Base-by-base conservation (phyloP, 2,797 vertebrate species). In the Netta rufina region DNA sequence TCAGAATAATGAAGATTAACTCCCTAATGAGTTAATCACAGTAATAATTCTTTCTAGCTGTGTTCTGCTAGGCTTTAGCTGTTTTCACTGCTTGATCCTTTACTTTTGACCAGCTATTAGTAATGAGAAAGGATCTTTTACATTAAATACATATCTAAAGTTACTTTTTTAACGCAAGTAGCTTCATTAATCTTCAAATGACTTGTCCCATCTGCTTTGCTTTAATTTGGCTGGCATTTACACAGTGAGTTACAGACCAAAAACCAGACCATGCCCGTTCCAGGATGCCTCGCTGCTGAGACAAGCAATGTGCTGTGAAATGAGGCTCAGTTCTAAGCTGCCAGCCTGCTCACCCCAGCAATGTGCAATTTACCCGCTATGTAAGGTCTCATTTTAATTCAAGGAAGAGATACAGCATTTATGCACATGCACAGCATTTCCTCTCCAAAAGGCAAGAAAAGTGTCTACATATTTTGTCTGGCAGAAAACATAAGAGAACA, bases 201-300 rank as follows among this genome's bases (percentile, higher is more conserved):
- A 89, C 70, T 96, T 95, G 95, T 87, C 72, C 96, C 96, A 96
- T 97, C 95, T 97, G 95, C 79, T 96, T 88, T 90, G 75, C 84
- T 96, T 96, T 87, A 90, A 94, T 95, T 97, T 98, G 96, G 94
- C 95, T 98, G 92, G 91, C 96, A 96, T 97, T 91, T 95, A 76
- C 87, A 96, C 92, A 93, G 78, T 90, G 92, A 96, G 73, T 74
- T 92, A 83, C 67, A 94, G 61, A 96, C 51, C 75, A 73, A 94
- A 96, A 96, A 87, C 57, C 88, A 96, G 79, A 96, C 69, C 86
- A 95, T 95, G 83, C 66, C 81, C 74, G 9, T 97, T 95, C 84
- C 79, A 89, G 95, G 86, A 91, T 93, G 84, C 86, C 89, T 92
- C 1, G 2, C 84, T 96, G 87, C 83, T 69, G 87, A 96, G 92